Evolutionary conservation across 2,888 invertebrate genomes (phyloP).

Genomic region (Polia nebulosa): DNA sequence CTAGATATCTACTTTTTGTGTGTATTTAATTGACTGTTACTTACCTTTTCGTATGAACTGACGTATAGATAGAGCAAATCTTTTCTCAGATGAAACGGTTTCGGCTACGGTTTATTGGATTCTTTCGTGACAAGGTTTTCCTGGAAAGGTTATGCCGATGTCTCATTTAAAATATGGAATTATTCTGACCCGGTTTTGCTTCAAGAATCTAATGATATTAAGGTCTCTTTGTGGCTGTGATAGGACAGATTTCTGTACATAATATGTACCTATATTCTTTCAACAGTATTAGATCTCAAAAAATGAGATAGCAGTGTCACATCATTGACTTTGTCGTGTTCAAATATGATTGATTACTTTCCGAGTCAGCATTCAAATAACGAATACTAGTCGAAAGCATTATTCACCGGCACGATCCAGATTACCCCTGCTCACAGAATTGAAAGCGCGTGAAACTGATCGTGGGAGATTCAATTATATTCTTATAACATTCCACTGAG

Average conservation of each 20-base stretch:
- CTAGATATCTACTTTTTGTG: conserved; percentile 32
- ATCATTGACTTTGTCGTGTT: conserved; percentile 25
- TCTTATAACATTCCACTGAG: conserved; percentile 73
- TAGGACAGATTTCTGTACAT: neutral
- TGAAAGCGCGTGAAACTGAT: conserved; percentile 60
- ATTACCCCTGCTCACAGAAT: conserved; percentile 49
- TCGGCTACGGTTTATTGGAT: conserved; percentile 43
- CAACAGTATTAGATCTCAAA: conserved; percentile 13
- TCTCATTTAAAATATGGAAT: conserved; percentile 30
- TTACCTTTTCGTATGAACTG: conserved; percentile 39
- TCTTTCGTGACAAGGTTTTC: conserved; percentile 32
- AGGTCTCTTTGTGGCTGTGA: neutral
- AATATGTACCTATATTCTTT: neutral
- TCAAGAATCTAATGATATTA: conserved; percentile 3
- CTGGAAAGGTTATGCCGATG: conserved; percentile 23
- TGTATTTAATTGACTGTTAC: conserved; percentile 51
- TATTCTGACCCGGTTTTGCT: conserved; percentile 18
- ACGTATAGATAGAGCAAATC: conserved; percentile 26
- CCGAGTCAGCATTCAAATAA: conserved; percentile 16
- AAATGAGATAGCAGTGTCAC: conserved; percentile 10
- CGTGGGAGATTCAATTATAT: conserved; percentile 74
- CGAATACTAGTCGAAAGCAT: conserved; percentile 37
- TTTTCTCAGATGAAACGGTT: conserved; percentile 24
- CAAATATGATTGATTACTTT: conserved; percentile 44
- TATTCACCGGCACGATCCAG: conserved; percentile 49